phyloP scores from a whole-genome alignment of 2,888 invertebrate genomes.

The Chrysolina americana region DNA sequence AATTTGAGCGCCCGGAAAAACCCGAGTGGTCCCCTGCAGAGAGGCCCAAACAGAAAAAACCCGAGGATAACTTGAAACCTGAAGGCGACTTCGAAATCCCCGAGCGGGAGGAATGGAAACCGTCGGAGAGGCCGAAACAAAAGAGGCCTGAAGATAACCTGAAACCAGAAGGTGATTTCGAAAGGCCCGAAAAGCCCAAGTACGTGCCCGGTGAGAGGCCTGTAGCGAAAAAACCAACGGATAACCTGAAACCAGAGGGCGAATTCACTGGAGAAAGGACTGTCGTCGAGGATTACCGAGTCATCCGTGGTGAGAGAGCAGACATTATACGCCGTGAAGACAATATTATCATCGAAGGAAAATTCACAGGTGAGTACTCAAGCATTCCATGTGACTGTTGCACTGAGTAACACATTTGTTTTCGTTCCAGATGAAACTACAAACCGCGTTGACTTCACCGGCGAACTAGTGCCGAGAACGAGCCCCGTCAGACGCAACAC shows the following conservation, averaged over 20 bases:
- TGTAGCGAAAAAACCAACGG: constrained; percentile 67
- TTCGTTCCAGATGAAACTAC: constrained; percentile 78
- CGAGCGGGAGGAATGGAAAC: constrained; percentile 57
- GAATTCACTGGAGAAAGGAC: constrained; percentile 71
- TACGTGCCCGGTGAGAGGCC: constrained; percentile 69
- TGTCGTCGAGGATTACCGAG: constrained; percentile 73
- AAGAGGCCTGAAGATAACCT: constrained; percentile 67
- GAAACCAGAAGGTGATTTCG: constrained; percentile 65
- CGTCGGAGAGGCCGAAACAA: constrained; percentile 65
- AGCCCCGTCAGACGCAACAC: constrained; percentile 81
- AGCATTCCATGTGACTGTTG: neutral
- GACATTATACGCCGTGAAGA: constrained; percentile 77
- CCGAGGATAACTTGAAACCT: constrained; percentile 71
- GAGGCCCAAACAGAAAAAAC: constrained; percentile 65
- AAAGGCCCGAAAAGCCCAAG: constrained; percentile 64
- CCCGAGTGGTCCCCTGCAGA: constrained; percentile 67
- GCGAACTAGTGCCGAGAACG: constrained; percentile 77
- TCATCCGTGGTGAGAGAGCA: constrained; percentile 76
- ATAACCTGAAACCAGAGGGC: constrained; percentile 70
- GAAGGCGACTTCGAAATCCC: constrained; percentile 70
- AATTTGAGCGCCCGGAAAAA: constrained; percentile 70
- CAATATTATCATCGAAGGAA: constrained; percentile 77
- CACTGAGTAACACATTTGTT: neutral
- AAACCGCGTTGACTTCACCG: constrained; percentile 78
- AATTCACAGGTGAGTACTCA: constrained; percentile 75